Evolutionary conservation across 2,888 invertebrate genomes (phyloP), one percentile per base, ranked within the genome.

Genomic region (Homarus gammarus): DNA sequence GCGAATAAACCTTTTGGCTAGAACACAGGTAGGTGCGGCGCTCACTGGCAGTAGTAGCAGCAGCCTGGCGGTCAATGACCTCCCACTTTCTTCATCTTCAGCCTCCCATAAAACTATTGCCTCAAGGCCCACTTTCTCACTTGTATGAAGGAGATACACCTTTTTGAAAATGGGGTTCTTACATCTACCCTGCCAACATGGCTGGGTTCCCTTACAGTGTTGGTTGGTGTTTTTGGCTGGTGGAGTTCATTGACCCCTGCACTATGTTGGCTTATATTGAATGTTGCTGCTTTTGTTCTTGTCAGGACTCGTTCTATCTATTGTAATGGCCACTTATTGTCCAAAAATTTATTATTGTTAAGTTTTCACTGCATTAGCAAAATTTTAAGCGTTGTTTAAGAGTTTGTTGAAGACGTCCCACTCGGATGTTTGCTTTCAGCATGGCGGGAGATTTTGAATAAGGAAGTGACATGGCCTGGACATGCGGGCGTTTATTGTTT

Each of bases 41-140:
- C 22, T 15, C 40, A 15, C 49, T 27, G 51, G 33, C 77, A 49
- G 51, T 51, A 77, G n/a, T 51, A 77, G 51, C 31, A 77, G 31
- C 78, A 40, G 6, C 64, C 61, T 5, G 6, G 33, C 70, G 82
- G 82, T 82, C 85, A 85, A 38, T 33, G 85, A 85, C 84, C 85
- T 64, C 78, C 33, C 44, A 61, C 85, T 85, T 78, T 85, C 85
- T 73, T 81, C 87, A 81, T 61, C 81, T n/a, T 61, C 56, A 61
- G 44, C 73, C 87, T 61, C 51, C 72, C 87, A 73, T 81, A 56
- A 73, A 81, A 81, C 81, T 40, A 79, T 56, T 81, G 81, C 73
- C 31, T 15, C 22, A 31, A 40, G 81, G 73, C 81, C 44, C 81
- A 87, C 87, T 87, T 87, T 87, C 81, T 81, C 87, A 87, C 87